These are phyloP conservation scores for Phortica okadai DNA, from an alignment of 2,888 invertebrate species.

Conservation along the genomic window DNA sequence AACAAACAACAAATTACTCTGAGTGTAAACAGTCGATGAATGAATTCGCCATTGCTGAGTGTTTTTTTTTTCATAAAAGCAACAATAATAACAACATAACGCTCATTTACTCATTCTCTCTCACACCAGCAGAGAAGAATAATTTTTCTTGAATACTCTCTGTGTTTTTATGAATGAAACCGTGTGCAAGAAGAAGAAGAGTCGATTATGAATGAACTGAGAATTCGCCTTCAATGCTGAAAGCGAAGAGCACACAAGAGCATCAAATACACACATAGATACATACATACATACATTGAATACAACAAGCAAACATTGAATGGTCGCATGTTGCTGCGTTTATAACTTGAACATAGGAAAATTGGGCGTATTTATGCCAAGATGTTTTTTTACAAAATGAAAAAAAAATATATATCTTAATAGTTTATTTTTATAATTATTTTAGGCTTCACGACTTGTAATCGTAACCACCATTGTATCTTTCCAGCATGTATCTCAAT, in stretches of 20 bases:
- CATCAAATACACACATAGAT: too few relatives aligned
- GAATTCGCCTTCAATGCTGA: conserved; percentile 31
- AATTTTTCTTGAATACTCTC: background rate
- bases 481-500: too few relatives aligned
- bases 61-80: conserved; percentile 35
- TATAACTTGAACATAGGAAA: too few relatives aligned
- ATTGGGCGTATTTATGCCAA: too few relatives aligned
- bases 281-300: too few relatives aligned
- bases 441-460: too few relatives aligned
- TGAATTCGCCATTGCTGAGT: conserved; percentile 48
- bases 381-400: too few relatives aligned
- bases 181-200: background rate
- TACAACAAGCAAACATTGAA: too few relatives aligned
- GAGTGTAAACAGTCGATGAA: conserved; percentile 38
- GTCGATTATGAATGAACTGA: conserved; percentile 69
- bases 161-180: conserved; percentile 73
- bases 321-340: too few relatives aligned
- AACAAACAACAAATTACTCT: background rate
- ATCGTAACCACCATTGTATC: too few relatives aligned
- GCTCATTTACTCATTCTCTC: conserved; percentile 33
- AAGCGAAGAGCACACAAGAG: background rate
- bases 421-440: too few relatives aligned
- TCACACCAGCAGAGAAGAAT: background rate
- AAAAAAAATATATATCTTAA: too few relatives aligned
- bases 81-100: conserved; percentile 33